phyloP scores from a whole-genome alignment of 2,113 vertebrate species.

The Sander vitreus region DNA sequence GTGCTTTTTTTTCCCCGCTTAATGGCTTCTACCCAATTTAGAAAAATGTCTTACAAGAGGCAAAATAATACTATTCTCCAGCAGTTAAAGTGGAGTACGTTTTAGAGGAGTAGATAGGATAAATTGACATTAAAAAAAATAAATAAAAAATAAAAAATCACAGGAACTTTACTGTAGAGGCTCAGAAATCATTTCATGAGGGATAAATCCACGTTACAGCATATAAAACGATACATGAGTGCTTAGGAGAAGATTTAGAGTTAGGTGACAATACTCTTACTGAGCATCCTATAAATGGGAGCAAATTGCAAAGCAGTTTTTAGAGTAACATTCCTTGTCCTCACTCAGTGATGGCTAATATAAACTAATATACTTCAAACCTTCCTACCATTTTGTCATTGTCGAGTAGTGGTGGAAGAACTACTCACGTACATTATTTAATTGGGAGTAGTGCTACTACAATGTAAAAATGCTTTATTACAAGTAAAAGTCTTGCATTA shows the following conservation, averaged over 20 bases:
- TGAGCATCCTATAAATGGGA: neutral
- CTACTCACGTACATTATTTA: neutral
- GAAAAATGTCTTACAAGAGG: conserved; percentile 68
- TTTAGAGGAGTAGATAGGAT: conserved; percentile 43
- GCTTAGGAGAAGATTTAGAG: conserved; percentile 25
- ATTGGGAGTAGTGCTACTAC: neutral
- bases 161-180: conserved; percentile 48
- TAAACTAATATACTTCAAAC: neutral
- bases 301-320: conserved; percentile 15
- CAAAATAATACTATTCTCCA: conserved; percentile 66
- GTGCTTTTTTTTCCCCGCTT: conserved; percentile 65
- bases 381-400: neutral
- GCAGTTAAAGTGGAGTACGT: conserved; percentile 61
- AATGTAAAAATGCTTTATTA: too few species aligned
- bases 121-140: conserved; percentile 35
- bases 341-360: neutral
- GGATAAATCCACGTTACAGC: conserved; percentile 43
- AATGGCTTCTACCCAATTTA: conserved; percentile 72
- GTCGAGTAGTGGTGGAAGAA: neutral
- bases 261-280: neutral
- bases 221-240: neutral
- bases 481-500: too few species aligned
- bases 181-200: conserved; percentile 46
- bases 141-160: conserved; percentile 30
- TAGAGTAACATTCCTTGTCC: neutral